These are phyloP conservation scores for Porphyrio hochstetteri DNA, from an alignment of 2,113 vertebrate species.

Conservation along the genomic window DNA sequence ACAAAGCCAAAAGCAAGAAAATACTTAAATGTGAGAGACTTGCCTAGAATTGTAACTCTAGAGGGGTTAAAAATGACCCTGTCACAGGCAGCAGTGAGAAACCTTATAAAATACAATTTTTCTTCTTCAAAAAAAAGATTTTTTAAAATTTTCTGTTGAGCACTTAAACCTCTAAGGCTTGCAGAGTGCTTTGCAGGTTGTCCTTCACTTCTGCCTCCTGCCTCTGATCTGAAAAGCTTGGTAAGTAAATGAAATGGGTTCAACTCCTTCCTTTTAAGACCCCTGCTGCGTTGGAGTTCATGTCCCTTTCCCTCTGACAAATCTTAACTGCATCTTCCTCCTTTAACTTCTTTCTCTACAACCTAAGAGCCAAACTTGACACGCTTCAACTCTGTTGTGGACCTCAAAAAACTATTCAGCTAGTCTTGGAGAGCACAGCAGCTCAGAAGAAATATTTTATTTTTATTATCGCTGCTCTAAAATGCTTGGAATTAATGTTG, in stretches of 20 bases:
- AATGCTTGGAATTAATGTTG: not conserved
- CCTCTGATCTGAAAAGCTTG: not conserved
- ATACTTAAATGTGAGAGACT: not conserved
- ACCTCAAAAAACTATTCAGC: not conserved
- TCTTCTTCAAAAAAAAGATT: not conserved
- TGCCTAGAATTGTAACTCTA: not conserved
- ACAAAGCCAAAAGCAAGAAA: slow-evolving; percentile 6
- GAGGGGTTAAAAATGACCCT: not conserved
- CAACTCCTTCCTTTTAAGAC: not conserved
- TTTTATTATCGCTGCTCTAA: not conserved
- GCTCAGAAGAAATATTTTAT: not conserved
- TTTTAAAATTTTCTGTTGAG: not conserved
- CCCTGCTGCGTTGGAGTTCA: not conserved
- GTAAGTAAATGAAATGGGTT: not conserved
- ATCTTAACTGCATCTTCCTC: not conserved
- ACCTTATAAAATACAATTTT: not conserved
- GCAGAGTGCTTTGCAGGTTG: not conserved
- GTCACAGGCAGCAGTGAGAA: not conserved
- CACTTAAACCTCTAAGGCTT: not conserved
- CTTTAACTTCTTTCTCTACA: not conserved
- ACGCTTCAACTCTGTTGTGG: not conserved
- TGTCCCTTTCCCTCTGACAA: not conserved
- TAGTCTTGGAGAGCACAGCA: not conserved
- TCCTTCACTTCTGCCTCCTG: not conserved
- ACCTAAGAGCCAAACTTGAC: not conserved